phyloP scores from a whole-genome alignment of 1,140 invertebrate genomes.

The Bombus pascuorum region DNA sequence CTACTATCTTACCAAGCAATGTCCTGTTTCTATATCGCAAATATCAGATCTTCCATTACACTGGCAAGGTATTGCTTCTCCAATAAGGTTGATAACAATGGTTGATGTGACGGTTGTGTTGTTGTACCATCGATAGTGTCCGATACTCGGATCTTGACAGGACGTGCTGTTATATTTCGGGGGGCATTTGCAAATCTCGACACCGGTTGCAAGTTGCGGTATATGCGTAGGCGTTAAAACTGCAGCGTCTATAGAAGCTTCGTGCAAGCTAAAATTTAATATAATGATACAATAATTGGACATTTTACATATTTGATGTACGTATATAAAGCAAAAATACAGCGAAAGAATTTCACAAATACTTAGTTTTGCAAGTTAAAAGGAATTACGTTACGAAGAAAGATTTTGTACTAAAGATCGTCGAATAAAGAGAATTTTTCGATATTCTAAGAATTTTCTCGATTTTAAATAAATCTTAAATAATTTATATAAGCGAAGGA shows the following conservation, averaged over 20 bases:
- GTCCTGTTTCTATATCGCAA: slow-evolving; percentile 93
- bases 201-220: slow-evolving; percentile 88
- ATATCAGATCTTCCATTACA: slow-evolving; percentile 91
- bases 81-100: slow-evolving; percentile 90
- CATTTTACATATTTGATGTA: not conserved
- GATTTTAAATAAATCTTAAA: not conserved
- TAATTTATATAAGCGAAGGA: not conserved
- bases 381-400: not conserved
- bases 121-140: slow-evolving; percentile 90
- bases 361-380: not conserved
- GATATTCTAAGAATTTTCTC: not conserved
- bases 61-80: slow-evolving; percentile 90
- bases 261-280: slow-evolving; percentile 84
- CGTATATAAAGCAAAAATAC: not conserved
- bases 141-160: slow-evolving; percentile 93
- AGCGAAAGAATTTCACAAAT: not conserved
- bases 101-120: slow-evolving; percentile 82
- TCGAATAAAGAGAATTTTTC: not conserved
- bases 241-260: slow-evolving; percentile 93
- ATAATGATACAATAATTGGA: not conserved
- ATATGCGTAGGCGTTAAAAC: slow-evolving; percentile 85
- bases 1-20: slow-evolving; percentile 88
- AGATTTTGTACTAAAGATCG: no score
- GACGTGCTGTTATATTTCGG: slow-evolving; percentile 90
- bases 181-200: slow-evolving; percentile 95